These are phyloP conservation scores for Euclidia mi DNA, from an alignment of 2,888 invertebrate genomes.

Conservation along the genomic window DNA sequence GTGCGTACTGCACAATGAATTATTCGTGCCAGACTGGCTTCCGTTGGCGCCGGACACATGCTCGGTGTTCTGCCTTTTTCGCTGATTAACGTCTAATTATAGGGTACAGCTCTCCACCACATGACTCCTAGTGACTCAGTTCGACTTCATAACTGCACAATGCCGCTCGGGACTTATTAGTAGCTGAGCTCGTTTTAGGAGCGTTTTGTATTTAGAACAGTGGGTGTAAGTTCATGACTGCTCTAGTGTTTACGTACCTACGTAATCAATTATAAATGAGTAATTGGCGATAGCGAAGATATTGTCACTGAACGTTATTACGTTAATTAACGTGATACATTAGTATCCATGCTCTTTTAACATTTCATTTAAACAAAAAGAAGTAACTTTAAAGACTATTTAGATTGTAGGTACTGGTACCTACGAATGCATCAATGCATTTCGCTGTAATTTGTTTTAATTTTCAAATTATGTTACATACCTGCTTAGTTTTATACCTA, in stretches of 20 bases:
- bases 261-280: conserved; percentile 14
- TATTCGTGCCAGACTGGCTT: conserved; percentile 84
- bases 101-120: conserved; percentile 80
- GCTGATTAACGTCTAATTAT: conserved; percentile 88
- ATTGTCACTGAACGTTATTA: not conserved
- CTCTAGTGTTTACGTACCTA: conserved; percentile 18
- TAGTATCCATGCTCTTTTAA: too few relatives aligned
- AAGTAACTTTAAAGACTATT: too few relatives aligned
- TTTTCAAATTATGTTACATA: too few relatives aligned
- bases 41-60: conserved; percentile 84
- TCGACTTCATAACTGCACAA: conserved; percentile 72
- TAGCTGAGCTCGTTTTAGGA: conserved; percentile 63
- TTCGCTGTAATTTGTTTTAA: too few relatives aligned
- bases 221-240: conserved; percentile 59
- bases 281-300: not conserved
- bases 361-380: too few relatives aligned
- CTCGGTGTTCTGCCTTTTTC: conserved; percentile 82
- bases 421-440: not conserved
- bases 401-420: too few relatives aligned
- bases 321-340: not conserved
- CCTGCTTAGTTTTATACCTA: too few relatives aligned
- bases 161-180: conserved; percentile 72
- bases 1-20: conserved; percentile 79
- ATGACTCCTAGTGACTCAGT: conserved; percentile 84
- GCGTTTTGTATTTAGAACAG: conserved; percentile 58